A percentile compares a stretch with the other conserved stretches of the same genome.
Evolutionary conservation across 2,888 invertebrate species (phyloP).

Genomic region (Drosophila imparisetae): DNA sequence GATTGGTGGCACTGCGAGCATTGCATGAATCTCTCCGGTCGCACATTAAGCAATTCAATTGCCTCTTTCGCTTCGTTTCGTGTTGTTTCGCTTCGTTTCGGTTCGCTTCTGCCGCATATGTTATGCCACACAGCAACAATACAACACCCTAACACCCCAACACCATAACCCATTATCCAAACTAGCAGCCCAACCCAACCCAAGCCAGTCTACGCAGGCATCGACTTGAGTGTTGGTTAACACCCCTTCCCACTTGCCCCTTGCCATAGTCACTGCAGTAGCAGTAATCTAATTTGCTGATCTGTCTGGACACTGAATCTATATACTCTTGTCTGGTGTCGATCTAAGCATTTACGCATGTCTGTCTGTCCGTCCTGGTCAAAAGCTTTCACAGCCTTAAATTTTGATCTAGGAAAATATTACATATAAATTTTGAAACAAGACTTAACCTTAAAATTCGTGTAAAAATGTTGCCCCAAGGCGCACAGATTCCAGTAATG

Average conservation of each 20-base stretch:
- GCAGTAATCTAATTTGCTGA: conserved; percentile 65
- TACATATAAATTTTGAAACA: not conserved
- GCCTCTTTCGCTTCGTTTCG: conserved; percentile 12
- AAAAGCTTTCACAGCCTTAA: not conserved
- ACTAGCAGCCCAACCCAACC: not conserved
- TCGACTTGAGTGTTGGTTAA: not conserved
- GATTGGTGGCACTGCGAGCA: conserved; percentile 54
- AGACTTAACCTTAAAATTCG: not conserved
- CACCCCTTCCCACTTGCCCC: not conserved
- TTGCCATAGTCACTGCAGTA: not conserved
- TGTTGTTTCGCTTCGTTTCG: not conserved
- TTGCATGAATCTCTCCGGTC: conserved; percentile 35
- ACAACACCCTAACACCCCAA: not conserved
- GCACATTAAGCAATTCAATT: conserved; percentile 36
- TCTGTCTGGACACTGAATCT: conserved; percentile 27
- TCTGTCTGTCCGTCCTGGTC: not conserved
- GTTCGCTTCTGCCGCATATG: conserved; percentile 45
- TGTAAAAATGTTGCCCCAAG: not conserved
- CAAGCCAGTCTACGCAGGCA: conserved; percentile 19
- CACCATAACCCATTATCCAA: not conserved
- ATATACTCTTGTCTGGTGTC: not conserved
- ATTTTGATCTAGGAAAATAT: not conserved
- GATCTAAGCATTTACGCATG: not conserved
- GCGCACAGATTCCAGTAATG: not conserved
- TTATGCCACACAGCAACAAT: conserved; percentile 7